Conservation (phyloP, 2,797 vertebrate genomes). For the Rousettus madagascariensis region DNA sequence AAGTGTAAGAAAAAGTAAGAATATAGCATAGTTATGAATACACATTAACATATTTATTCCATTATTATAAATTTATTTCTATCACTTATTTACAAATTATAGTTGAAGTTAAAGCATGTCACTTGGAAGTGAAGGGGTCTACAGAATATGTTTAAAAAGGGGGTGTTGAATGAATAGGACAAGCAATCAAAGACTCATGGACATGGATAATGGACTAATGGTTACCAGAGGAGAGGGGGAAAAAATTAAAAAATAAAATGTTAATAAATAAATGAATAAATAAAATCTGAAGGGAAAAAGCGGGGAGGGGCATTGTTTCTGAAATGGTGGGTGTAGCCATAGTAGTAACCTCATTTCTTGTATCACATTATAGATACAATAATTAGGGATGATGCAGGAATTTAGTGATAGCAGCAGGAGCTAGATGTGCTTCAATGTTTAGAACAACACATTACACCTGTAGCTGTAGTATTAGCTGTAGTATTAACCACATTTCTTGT, state of each 20-base stretch:
- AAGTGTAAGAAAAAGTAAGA: not conserved
- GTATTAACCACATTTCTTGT: not conserved
- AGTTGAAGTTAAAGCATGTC: not conserved
- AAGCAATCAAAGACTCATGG: no score
- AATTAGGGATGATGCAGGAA: not conserved
- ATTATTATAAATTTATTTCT: not conserved
- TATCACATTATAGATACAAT: not conserved
- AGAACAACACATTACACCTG: not conserved
- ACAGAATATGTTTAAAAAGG: not conserved
- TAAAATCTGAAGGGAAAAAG: no score
- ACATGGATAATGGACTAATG: no score
- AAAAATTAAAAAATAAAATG: no score
- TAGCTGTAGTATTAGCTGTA: not conserved
- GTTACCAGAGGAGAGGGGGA: no score
- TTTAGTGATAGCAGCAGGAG: not conserved
- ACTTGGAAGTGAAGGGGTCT: not conserved
- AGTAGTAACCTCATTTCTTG: no score
- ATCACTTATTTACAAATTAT: not conserved
- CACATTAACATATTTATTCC: not conserved
- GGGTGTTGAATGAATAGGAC: not conserved
- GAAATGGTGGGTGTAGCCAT: not conserved
- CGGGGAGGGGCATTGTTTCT: not conserved
- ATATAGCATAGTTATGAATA: not conserved
- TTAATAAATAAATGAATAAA: no score
- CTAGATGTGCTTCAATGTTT: not conserved